A percentile compares a stretch with the other conserved stretches of the same genome.
These are phyloP conservation scores for Trileptium ribeirensis DNA, from an alignment of 2,888 invertebrate species.

Conservation along the genomic window DNA sequence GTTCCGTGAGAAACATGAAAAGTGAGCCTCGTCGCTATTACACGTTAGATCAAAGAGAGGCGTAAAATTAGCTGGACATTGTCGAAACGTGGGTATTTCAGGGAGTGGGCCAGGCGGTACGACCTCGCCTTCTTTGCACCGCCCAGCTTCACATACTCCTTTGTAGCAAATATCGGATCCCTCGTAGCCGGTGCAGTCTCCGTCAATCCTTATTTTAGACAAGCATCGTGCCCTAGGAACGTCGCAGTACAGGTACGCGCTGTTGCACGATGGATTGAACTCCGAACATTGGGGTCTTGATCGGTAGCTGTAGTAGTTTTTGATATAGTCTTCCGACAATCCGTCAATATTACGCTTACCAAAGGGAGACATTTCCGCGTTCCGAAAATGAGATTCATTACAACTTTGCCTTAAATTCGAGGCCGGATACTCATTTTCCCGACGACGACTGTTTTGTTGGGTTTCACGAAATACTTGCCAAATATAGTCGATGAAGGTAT, in stretches of 20 bases:
- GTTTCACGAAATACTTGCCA: conserved; percentile 48
- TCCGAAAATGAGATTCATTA: conserved; percentile 14
- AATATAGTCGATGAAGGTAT: conserved; percentile 49
- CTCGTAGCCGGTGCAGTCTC: conserved; percentile 40
- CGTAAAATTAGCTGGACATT: too few species aligned
- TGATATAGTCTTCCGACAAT: conserved; percentile 19
- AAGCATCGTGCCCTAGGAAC: conserved; percentile 35
- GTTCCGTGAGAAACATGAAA: too few species aligned
- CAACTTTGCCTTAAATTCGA: not conserved
- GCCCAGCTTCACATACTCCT: not conserved
- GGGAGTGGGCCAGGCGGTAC: too few species aligned
- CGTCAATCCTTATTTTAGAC: conserved; percentile 42
- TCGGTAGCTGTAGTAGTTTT: conserved; percentile 10
- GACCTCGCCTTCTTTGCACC: too few species aligned
- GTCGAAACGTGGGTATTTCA: too few species aligned
- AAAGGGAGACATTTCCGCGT: conserved; percentile 20
- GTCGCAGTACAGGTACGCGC: conserved; percentile 45
- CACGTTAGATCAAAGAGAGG: too few species aligned
- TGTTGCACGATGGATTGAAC: conserved; percentile 12
- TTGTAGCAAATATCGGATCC: not conserved
- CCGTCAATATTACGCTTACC: conserved; percentile 22
- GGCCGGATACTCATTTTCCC: conserved; percentile 22
- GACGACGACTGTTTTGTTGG: conserved; percentile 10
- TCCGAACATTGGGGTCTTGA: conserved; percentile 8
- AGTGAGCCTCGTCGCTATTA: too few species aligned